Conservation (phyloP, 2,113 vertebrate genomes). For the Orientallactaga bullata region DNA sequence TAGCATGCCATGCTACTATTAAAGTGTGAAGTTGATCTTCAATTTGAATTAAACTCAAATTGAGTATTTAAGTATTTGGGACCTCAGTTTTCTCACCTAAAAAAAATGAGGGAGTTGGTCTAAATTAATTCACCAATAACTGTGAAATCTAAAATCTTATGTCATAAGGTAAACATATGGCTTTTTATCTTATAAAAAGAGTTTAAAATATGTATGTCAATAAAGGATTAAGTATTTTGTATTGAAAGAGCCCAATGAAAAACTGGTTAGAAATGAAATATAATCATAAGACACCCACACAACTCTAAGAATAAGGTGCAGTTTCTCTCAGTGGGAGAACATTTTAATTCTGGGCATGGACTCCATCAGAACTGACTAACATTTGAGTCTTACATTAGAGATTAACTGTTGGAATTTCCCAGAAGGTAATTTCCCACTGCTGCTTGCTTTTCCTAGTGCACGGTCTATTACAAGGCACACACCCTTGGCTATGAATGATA, state of each 20-base stretch:
- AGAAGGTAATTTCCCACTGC: conserved; percentile 54
- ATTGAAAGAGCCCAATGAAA: not conserved
- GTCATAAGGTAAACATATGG: not conserved
- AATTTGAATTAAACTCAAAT: not conserved
- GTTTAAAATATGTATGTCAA: not conserved
- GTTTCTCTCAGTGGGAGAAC: not conserved
- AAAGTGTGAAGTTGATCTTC: not conserved
- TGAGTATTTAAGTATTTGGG: not conserved
- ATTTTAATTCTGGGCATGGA: conserved; percentile 28
- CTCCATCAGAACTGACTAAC: conserved; percentile 20
- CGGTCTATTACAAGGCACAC: not conserved
- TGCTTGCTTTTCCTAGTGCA: not conserved
- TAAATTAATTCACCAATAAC: conserved; percentile 11
- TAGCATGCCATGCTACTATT: too few relatives aligned
- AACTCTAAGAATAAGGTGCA: conserved; percentile 50
- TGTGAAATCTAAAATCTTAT: not conserved
- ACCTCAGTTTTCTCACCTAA: not conserved
- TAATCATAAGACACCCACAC: conserved; percentile 1
- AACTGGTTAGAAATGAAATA: conserved; percentile 38
- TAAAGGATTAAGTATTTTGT: conserved; percentile 28
- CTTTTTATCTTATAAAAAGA: conserved; percentile 7
- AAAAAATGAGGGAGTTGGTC: not conserved
- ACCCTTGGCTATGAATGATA: not conserved
- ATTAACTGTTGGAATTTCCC: conserved; percentile 43
- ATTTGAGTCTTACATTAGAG: conserved; percentile 28